phyloP scores from a whole-genome alignment of 2,797 vertebrate species.

The Hipposideros larvatus region DNA sequence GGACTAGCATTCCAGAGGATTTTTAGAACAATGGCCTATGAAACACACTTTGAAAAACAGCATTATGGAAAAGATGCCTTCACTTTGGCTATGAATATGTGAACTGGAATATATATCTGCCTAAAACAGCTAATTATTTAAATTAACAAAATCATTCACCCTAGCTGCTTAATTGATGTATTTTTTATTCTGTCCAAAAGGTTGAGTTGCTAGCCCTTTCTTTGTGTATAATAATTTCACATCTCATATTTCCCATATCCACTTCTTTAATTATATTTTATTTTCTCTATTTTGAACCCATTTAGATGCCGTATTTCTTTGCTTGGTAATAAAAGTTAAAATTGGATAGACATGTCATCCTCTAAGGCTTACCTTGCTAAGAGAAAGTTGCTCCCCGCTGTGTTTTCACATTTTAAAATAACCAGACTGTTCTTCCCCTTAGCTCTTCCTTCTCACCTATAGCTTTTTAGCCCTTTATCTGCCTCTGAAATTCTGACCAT shows the following conservation, averaged over 20 bases:
- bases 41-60: neutral
- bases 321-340: neutral
- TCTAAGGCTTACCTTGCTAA: neutral
- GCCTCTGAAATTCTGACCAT: slow-evolving; percentile 12
- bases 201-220: neutral
- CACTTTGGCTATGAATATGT: neutral
- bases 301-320: neutral
- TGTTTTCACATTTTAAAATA: slow-evolving; percentile 16
- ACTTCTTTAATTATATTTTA: neutral
- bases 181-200: neutral
- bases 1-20: neutral
- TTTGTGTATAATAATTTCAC: neutral
- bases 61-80: neutral
- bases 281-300: neutral
- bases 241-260: neutral
- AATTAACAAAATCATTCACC: neutral
- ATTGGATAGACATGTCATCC: neutral
- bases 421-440: neutral
- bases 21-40: neutral
- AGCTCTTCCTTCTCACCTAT: neutral
- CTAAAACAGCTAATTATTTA: slow-evolving; percentile 40
- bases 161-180: neutral
- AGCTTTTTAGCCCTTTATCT: neutral
- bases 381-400: neutral
- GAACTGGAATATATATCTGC: neutral